Percentiles rank a stretch among this genome's conserved stretches.
Conservation (phyloP, 2,797 vertebrate genomes). For the Xerus rutilus region DNA sequence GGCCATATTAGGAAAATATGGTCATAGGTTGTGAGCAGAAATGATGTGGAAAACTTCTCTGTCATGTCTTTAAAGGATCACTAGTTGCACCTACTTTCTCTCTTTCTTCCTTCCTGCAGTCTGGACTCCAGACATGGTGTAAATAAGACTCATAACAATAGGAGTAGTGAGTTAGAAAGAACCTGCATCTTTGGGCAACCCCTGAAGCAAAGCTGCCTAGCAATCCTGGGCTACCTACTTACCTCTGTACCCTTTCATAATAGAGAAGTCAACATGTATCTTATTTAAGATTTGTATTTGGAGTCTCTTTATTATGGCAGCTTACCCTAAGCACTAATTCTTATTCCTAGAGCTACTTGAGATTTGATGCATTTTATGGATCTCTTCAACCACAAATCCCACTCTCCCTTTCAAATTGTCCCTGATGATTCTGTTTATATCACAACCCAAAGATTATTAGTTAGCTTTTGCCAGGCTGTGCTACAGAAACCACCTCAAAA, state of each 20-base stretch:
- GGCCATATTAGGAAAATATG: not conserved
- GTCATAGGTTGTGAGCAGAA: not conserved
- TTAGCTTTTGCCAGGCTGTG: not conserved
- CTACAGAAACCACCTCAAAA: not conserved
- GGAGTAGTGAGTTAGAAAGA: not conserved
- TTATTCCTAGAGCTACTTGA: not conserved
- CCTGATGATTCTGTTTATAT: not conserved
- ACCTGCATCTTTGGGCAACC: not conserved
- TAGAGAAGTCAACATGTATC: not conserved
- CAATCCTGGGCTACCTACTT: too few species aligned
- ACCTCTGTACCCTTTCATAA: not conserved
- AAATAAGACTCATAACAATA: not conserved
- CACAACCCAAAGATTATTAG: not conserved
- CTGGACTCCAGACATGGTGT: not conserved
- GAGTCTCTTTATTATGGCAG: not conserved
- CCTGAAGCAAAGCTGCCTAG: not conserved
- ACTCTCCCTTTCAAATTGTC: not conserved
- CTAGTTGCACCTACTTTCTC: not conserved
- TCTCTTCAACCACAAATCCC: slow-evolving; percentile 1
- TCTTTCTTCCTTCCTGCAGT: not conserved
- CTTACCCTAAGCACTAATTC: not conserved
- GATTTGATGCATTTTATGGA: not conserved
- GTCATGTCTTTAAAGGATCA: not conserved
- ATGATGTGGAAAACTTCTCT: not conserved
- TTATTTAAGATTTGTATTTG: not conserved